Evolutionary conservation across 2,113 vertebrate genomes (phyloP).

Genomic region (Syngnathus scovelli): DNA sequence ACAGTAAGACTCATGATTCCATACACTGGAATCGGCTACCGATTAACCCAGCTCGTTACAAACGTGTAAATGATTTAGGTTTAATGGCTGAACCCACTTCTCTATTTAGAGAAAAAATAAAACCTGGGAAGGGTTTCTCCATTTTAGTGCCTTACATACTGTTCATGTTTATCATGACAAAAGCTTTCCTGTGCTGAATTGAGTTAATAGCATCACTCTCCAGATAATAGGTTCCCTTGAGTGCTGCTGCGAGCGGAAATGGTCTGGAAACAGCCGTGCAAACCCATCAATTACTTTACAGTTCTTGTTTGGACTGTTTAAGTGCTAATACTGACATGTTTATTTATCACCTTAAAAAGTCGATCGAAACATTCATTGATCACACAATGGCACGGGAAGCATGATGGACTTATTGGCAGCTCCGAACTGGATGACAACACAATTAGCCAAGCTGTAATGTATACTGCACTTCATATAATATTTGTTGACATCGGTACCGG

Average conservation of each 20-base stretch:
- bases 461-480: not conserved
- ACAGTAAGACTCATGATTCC: not conserved
- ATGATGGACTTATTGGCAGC: conserved; percentile 7
- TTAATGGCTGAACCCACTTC: not conserved
- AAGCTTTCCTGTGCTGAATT: conserved; percentile 46
- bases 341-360: conserved; percentile 13
- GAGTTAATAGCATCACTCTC: conserved; percentile 30
- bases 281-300: conserved; percentile 32
- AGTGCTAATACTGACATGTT: conserved; percentile 3
- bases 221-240: conserved; percentile 25
- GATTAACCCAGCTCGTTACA: conserved; percentile 10
- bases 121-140: conserved; percentile 12
- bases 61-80: conserved; percentile 6
- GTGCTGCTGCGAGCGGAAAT: conserved; percentile 22
- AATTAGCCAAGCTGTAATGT: conserved; percentile 4
- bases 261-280: conserved; percentile 24
- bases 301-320: conserved; percentile 11
- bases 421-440: conserved; percentile 4
- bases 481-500: not conserved
- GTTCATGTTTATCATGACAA: conserved; percentile 22
- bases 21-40: not conserved
- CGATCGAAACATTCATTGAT: conserved; percentile 19
- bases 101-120: not conserved
- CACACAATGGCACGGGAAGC: conserved; percentile 4
- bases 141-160: conserved; percentile 12